Conservation (phyloP, 2,797 vertebrate genomes). For the Stomatorhinus walkeri region DNA sequence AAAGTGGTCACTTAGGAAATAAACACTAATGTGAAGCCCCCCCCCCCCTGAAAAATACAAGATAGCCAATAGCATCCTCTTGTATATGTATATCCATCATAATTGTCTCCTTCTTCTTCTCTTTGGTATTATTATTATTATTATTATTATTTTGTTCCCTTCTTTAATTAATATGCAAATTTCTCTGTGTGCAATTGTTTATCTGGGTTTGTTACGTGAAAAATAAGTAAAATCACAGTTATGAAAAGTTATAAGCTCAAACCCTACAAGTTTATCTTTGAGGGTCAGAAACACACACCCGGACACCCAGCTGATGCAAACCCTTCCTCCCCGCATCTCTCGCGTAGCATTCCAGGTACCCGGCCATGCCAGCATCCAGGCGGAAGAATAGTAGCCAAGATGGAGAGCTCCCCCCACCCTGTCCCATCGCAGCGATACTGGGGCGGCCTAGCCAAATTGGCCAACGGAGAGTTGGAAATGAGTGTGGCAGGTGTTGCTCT, state of each 20-base stretch:
- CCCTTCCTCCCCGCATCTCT: slow-evolving; percentile 59
- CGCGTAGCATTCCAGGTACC: slow-evolving; percentile 71
- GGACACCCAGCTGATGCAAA: slow-evolving; percentile 69
- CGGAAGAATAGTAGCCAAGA: background rate
- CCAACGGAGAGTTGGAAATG: background rate
- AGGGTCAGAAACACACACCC: slow-evolving; percentile 62
- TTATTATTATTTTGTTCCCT: background rate
- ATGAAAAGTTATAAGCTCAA: slow-evolving; percentile 50
- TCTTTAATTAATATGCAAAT: background rate
- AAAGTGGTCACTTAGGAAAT: background rate
- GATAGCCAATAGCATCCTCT: background rate
- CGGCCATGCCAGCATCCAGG: background rate
- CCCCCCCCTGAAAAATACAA: background rate
- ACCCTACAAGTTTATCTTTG: slow-evolving; percentile 65
- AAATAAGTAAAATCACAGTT: background rate
- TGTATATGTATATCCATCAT: background rate
- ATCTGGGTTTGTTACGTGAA: background rate
- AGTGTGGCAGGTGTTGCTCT: slow-evolving; percentile 18
- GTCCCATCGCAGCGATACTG: background rate
- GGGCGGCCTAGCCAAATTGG: background rate
- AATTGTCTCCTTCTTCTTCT: background rate
- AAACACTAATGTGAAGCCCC: background rate
- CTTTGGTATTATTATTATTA: background rate
- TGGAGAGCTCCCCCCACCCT: background rate
- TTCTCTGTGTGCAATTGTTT: background rate